A percentile compares a stretch with the other conserved stretches of the same genome.
These are phyloP conservation scores for Dendronephthya gigantea DNA, from an alignment of 64 coral and sea anemone genomes.

Conservation along the genomic window DNA sequence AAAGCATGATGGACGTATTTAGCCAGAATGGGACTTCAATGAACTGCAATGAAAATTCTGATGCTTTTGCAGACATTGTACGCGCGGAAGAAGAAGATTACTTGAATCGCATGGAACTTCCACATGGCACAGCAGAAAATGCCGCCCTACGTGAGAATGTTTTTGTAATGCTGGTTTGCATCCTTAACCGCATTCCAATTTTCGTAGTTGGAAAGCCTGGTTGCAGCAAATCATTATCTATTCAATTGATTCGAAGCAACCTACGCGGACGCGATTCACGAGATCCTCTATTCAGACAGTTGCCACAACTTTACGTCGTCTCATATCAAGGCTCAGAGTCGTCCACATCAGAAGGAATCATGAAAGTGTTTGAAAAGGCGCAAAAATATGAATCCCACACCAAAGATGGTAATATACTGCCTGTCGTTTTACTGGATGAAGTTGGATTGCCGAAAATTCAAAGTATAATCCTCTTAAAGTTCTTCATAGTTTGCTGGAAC, in stretches of 20 bases:
- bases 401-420: conserved; percentile 37
- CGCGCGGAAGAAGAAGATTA: conserved; percentile 56
- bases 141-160: conserved; percentile 61
- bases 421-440: conserved; percentile 58
- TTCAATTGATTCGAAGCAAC: conserved; percentile 59
- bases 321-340: conserved; percentile 65
- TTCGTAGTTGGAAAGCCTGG: conserved; percentile 68
- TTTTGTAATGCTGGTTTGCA: conserved; percentile 61
- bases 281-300: conserved; percentile 42
- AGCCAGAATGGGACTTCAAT: neutral
- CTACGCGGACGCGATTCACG: conserved; percentile 44
- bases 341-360: conserved; percentile 54
- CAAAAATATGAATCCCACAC: conserved; percentile 35
- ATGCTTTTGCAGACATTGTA: conserved; percentile 27
- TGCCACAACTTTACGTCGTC: conserved; percentile 54
- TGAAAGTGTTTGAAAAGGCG: conserved; percentile 65
- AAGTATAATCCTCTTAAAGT: conserved; percentile 61
- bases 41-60: neutral
- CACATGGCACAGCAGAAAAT: conserved; percentile 48
- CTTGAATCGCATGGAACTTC: conserved; percentile 49
- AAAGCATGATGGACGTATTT: conserved; percentile 28
- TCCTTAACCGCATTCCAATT: conserved; percentile 52
- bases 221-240: conserved; percentile 60
- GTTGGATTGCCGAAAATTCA: conserved; percentile 52
- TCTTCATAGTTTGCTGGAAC: conserved; percentile 47